Evolutionary conservation across 2,797 vertebrate species (phyloP), one percentile per base, ranked within the genome.

Genomic region (Moxostoma hubbsi): DNA sequence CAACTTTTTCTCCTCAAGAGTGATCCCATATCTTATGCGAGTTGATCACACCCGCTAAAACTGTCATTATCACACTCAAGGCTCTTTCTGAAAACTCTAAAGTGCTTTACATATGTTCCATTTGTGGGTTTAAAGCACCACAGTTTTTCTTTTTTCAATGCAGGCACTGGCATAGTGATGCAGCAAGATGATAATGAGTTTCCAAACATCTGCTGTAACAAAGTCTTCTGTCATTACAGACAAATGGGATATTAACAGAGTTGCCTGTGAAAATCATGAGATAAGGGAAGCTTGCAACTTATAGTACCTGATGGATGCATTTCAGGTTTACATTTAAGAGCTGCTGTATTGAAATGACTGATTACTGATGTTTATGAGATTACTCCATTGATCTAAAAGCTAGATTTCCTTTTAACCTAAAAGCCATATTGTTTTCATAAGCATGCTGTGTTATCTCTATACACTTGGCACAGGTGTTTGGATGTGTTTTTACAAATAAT

Each of bases 161-260:
- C 50, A 77, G 81, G 58, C 15, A 5, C 45, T 75, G 71, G 46
- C 67, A 63, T 63, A 75, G 85, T 89, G 84, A 81, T 75, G 63
- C 80, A 87, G 86, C 88, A 75, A 76, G 82, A 81, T 81, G 89
- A 89, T 86, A 88, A 88, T 53, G 89, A 89, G 87, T 88, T 91
- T 86, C 85, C 88, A 88, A 93, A 93, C 93, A 94, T 94, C 92
- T 94, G 93, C 91, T 85, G 83, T 84, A 16, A 72, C 68, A 66
- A 81, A 83, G 85, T 86, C 89, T 84, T 88, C 91, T 91, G 91
- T 92, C 90, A 84, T 89, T 89, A 84, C 86, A 92, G 91, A 93
- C 92, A 91, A 94, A 93, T 92, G 91, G 83, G 81, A 87, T 92
- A 89, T 93, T 93, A 92, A 92, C 91, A 89, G 86, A 86, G 84